Percentiles rank a stretch among this genome's conserved stretches.
Conservation (phyloP, 1,140 invertebrate genomes). For the Drosophila littoralis region DNA sequence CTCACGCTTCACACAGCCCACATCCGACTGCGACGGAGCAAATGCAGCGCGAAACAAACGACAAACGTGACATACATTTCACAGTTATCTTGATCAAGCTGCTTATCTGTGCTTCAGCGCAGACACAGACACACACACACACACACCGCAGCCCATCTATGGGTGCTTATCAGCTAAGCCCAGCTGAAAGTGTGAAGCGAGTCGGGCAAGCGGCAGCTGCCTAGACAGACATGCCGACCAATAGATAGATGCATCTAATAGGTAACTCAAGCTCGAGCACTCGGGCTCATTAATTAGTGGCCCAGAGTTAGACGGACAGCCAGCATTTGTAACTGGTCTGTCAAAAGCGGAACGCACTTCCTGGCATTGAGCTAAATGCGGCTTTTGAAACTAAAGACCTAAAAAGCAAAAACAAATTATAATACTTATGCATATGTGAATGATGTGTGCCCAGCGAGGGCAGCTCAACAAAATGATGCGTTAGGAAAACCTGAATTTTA, state of each 20-base stretch:
- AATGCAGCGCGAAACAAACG: conserved; percentile 49
- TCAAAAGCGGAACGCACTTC: conserved; percentile 76
- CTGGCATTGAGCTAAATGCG: conserved; percentile 75
- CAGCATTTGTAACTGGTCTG: conserved; percentile 59
- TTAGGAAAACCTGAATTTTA: neutral
- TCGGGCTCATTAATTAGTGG: conserved; percentile 59
- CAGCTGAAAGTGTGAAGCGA: conserved; percentile 15
- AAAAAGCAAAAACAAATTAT: conserved; percentile 42
- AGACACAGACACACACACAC: neutral
- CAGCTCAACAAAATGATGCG: conserved; percentile 12
- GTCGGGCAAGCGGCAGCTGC: conserved; percentile 16
- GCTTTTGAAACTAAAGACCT: conserved; percentile 71
- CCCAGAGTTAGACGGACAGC: conserved; percentile 11
- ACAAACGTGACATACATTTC: conserved; percentile 77
- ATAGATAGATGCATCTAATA: conserved; percentile 25
- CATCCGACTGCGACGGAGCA: conserved; percentile 5
- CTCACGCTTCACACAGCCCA: conserved; percentile 35
- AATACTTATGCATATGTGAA: conserved; percentile 17
- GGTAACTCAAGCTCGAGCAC: conserved; percentile 54
- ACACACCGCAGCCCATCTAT: conserved; percentile 13
- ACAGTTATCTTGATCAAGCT: conserved; percentile 62
- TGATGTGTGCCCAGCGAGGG: conserved; percentile 26
- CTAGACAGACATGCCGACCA: conserved; percentile 17
- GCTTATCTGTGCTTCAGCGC: conserved; percentile 48
- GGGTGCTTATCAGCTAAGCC: conserved; percentile 44